Base-by-base conservation (phyloP, 2,113 vertebrate species). In the Paracanthobrama guichenoti region DNA sequence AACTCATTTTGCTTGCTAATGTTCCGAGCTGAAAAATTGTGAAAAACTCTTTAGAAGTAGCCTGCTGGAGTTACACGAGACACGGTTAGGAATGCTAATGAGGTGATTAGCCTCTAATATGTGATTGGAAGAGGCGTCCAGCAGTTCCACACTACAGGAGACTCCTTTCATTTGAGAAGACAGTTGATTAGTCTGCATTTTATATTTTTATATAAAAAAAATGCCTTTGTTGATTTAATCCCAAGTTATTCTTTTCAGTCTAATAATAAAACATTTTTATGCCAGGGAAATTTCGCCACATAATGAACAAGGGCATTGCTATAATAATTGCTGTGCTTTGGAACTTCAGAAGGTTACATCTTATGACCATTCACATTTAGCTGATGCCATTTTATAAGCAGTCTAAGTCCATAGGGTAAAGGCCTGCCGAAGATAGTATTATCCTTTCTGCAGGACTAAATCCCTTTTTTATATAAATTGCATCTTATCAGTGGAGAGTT, bases 1-100 rank as follows among this genome's bases (percentile, higher is more conserved):
- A 71, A 28, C 53, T 31, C 50, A 71, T 67, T 84, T 64, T 42
- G 31, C 57, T 42, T 71, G 83, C 62, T 67, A 71, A 69, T 42
- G n/a, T 39, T 79, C 24, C 48, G 8, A 28, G 82, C 62, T 55
- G 20, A 66, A 39, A 66, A 44, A 31, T 75, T 6, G 8, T 12
- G 39, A n/a, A 10, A 35, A 72, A 82, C 20, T 76, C 82, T 84
- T 39, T 44, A 31, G 62, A 79, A 69, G 64, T 44, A 28, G 50
- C 62, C 35, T 22, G n/a, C n/a, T 8, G 4, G 66, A 73, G 50
- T 48, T 79, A 48, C 22, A 53, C 9, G 24, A 46, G 14, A 18
- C 12, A 3, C n/a, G 53, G 35, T 35, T 71, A 53, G 60, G 76
- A 73, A 85, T 72, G 46, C 16, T 57, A 80, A 62, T 73, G 42